These are phyloP conservation scores for Parnassius apollo DNA, from an alignment of 2,888 invertebrate species.

Conservation along the genomic window DNA sequence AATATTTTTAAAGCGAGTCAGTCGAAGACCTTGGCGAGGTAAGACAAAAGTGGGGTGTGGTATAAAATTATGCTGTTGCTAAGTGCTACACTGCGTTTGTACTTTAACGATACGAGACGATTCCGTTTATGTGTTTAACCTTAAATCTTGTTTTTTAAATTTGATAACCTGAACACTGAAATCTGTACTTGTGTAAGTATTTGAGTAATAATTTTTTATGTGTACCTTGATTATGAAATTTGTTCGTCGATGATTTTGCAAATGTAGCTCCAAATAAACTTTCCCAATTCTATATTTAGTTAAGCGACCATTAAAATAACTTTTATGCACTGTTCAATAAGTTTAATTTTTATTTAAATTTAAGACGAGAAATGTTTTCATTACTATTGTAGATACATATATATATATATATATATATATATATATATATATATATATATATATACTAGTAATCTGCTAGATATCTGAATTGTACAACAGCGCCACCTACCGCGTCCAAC, in stretches of 20 bases:
- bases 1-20: constrained; percentile 9
- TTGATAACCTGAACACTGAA: constrained; percentile 11
- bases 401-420: too few relatives aligned
- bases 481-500: too few relatives aligned
- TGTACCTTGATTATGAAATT: not conserved
- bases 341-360: too few relatives aligned
- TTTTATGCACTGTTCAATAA: too few relatives aligned
- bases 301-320: too few relatives aligned
- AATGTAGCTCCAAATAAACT: not conserved
- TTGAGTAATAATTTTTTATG: not conserved
- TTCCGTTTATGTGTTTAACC: constrained; percentile 17
- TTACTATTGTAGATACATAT: too few relatives aligned
- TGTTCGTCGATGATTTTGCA: not conserved
- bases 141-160: constrained; percentile 12
- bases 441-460: too few relatives aligned
- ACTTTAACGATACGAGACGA: constrained; percentile 15
- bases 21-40: constrained; percentile 47
- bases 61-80: constrained; percentile 51
- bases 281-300: too few relatives aligned
- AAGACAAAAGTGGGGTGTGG: constrained; percentile 54
- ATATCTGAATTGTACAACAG: too few relatives aligned
- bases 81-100: constrained; percentile 37
- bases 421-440: too few relatives aligned
- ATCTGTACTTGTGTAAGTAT: not conserved
- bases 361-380: too few relatives aligned